Evolutionary conservation across 2,888 invertebrate genomes (phyloP), one percentile per base, ranked within the genome.

Genomic region (Proisotoma minuta): DNA sequence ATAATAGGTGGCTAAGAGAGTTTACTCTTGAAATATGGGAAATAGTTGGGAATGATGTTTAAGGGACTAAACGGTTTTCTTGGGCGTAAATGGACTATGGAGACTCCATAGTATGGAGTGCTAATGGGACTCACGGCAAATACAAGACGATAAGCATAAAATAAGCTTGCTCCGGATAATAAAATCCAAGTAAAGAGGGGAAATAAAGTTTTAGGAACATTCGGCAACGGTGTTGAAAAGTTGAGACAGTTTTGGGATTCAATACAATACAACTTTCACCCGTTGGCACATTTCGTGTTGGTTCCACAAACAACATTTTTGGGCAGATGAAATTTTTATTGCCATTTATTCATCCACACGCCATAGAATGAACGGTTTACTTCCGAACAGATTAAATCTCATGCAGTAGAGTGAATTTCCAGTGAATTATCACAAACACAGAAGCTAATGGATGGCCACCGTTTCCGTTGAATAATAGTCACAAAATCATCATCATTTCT

Each of bases 371-470:
- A 43, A 43, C 20, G 43, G 43, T 43, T 43, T 43, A 43, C 18
- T 43, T 43, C 43, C 43, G 43, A 43, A 43, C 43, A 43, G 43
- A 43, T 43, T 43, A 43, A 43, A 43, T 43, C 43, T 43, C 43
- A 43, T 20, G 43, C 15, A 43, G 43, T 15, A 5, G 43, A 43
- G 43, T 43, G 43, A 20, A 43, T 43, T 43, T 43, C 43, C 43
- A 43, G 43, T 43, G 43, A 43, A 43, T 43, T 43, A 43, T 43
- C 43, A 43, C 43, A 43, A 43, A 43, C 43, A 43, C 43, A 43
- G n/a, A 43, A 20, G 10, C 43, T 43, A 43, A 43, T 43, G 43
- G 43, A 43, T 43, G 43, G 43, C 43, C 43, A 43, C 43, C 43
- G 43, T 43, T 43, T 43, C 43, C 43, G 43, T 43, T 43, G 5